phyloP scores from a whole-genome alignment of 2,888 invertebrate genomes.

The Tenthredo scrophulariae region DNA sequence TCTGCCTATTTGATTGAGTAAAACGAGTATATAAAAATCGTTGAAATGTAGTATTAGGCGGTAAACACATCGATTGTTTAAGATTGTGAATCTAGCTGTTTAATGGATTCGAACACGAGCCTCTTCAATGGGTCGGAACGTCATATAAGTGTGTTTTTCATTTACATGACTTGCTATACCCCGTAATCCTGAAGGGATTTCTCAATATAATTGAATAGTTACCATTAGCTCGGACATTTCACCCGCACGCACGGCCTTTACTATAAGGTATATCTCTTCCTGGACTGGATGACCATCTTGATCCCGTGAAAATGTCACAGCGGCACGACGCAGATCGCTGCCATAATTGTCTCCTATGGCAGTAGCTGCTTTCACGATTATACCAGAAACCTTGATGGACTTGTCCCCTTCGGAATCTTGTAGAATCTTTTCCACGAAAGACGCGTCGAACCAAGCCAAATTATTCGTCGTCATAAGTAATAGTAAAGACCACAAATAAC shows the following conservation, averaged over 20 bases:
- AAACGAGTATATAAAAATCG: not conserved
- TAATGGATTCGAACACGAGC: not conserved
- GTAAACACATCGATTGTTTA: not conserved
- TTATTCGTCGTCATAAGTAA: not conserved
- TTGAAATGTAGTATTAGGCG: not conserved
- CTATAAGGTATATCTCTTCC: slow-evolving; percentile 67
- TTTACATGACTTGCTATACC: not conserved
- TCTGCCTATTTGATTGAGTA: slow-evolving; percentile 59
- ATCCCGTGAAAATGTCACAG: slow-evolving; percentile 62
- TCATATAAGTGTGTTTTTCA: not conserved
- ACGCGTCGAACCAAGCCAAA: slow-evolving; percentile 68
- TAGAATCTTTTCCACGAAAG: slow-evolving; percentile 69
- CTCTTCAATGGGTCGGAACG: not conserved
- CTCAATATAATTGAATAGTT: not conserved
- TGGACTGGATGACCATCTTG: slow-evolving; percentile 58
- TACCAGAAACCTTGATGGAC: slow-evolving; percentile 67
- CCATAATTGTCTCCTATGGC: slow-evolving; percentile 74
- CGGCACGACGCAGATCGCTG: slow-evolving; percentile 72
- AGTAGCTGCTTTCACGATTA: slow-evolving; percentile 70
- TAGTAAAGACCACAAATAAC: too few species aligned
- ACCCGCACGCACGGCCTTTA: slow-evolving; percentile 73
- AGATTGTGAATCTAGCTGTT: not conserved
- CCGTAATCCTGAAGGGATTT: not conserved
- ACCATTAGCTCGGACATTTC: not conserved
- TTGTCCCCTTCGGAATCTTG: slow-evolving; percentile 65